Evolutionary conservation across 2,888 invertebrate genomes (phyloP).

Genomic region (Neoitamus cyanurus): DNA sequence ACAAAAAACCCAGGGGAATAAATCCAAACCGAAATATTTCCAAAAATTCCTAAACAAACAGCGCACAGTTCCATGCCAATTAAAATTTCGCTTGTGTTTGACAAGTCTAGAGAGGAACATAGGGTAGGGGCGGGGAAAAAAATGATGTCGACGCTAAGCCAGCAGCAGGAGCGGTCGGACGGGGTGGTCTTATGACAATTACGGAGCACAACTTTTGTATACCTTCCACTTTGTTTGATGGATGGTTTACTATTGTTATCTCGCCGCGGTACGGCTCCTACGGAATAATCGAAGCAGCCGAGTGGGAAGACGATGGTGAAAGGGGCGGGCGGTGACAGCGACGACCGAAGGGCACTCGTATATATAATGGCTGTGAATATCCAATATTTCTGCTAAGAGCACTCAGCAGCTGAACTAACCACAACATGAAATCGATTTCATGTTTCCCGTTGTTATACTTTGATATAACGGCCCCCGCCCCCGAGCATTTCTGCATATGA

Average conservation of each 20-base stretch:
- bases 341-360: background rate
- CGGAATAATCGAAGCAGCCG: background rate
- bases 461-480: background rate
- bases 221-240: conserved; percentile 20
- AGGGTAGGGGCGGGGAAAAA: background rate
- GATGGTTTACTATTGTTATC: conserved; percentile 22
- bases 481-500: conserved; percentile 11
- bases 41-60: conserved; percentile 31
- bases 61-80: conserved; percentile 9
- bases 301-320: background rate
- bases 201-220: background rate
- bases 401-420: conserved; percentile 1
- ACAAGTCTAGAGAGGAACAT: background rate
- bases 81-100: conserved; percentile 32
- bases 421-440: conserved; percentile 27
- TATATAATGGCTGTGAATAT: background rate
- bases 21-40: conserved; percentile 8
- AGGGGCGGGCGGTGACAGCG: background rate
- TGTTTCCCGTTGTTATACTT: background rate
- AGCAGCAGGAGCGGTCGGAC: background rate
- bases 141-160: background rate
- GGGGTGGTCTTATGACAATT: conserved; percentile 20
- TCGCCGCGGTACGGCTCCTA: background rate
- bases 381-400: background rate
- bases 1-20: background rate